phyloP scores from a whole-genome alignment of 2,888 invertebrate species.

The Spisula subtruncata region DNA sequence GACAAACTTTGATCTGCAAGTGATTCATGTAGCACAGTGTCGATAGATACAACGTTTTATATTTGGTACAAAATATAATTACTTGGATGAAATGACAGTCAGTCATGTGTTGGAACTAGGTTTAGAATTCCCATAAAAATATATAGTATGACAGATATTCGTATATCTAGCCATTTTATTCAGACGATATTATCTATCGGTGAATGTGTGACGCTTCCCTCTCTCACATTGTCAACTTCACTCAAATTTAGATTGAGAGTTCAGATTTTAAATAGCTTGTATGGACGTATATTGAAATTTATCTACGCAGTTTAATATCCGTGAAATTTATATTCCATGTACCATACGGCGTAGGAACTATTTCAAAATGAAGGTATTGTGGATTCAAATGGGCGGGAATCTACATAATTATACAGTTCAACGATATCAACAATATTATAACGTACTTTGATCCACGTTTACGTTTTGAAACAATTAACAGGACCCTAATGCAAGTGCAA shows the following conservation, averaged over 20 bases:
- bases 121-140: neutral
- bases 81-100: slow-evolving; percentile 11
- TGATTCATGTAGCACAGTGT: neutral
- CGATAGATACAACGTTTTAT: neutral
- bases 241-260: slow-evolving; percentile 10
- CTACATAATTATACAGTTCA: too few species aligned
- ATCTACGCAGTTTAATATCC: neutral
- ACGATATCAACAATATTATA: too few species aligned
- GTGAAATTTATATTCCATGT: neutral
- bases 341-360: too few species aligned
- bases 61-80: slow-evolving; percentile 17
- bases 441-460: too few species aligned
- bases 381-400: too few species aligned
- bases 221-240: slow-evolving; percentile 17
- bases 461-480: too few species aligned
- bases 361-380: too few species aligned
- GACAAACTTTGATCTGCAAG: slow-evolving; percentile 15
- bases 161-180: neutral
- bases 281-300: neutral
- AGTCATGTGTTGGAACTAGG: neutral
- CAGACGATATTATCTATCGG: neutral
- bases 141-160: slow-evolving; percentile 7
- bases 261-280: slow-evolving; percentile 5
- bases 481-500: too few species aligned
- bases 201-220: neutral